These are phyloP conservation scores for Epinephelus coioides DNA, from an alignment of 2,797 vertebrate genomes.

Conservation along the genomic window DNA sequence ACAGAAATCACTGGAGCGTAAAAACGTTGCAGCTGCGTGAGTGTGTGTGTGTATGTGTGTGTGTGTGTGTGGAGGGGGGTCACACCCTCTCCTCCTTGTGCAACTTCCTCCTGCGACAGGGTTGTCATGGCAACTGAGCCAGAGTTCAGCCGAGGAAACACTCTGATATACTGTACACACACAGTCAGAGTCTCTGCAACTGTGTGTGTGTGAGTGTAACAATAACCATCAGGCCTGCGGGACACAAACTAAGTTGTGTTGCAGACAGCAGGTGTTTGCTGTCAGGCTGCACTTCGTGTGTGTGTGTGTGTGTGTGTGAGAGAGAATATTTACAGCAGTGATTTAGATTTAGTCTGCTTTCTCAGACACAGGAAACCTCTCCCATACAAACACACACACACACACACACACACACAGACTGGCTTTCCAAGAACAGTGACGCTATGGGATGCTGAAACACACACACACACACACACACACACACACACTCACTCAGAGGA, in stretches of 20 bases:
- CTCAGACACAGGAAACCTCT: constrained; percentile 66
- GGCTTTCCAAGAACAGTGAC: constrained; percentile 58
- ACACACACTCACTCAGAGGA: constrained; percentile 21
- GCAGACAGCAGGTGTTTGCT: constrained; percentile 42
- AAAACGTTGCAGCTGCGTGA: neutral
- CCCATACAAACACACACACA: constrained; percentile 21
- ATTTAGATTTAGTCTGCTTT: constrained; percentile 41
- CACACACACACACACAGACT: neutral
- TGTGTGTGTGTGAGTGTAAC: constrained; percentile 3
- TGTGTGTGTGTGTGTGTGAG: neutral
- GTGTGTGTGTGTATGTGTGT: neutral
- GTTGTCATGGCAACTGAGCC: constrained; percentile 24
- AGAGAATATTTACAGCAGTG: constrained; percentile 22
- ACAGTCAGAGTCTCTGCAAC: neutral
- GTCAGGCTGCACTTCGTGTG: constrained; percentile 8
- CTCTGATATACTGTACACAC: constrained; percentile 12
- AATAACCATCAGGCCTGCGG: constrained; percentile 8
- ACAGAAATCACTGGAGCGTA: neutral
- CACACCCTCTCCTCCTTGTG: constrained; percentile 23
- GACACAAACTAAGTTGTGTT: constrained; percentile 38
- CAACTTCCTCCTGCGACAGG: constrained; percentile 13
- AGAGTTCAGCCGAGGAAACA: constrained; percentile 29
- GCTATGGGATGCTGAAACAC: neutral
- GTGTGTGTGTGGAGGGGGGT: constrained; percentile 3
- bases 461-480: constrained; percentile 21